These are phyloP conservation scores for Edolisoma coerulescens DNA, from an alignment of 2,113 vertebrate genomes.

Conservation along the genomic window DNA sequence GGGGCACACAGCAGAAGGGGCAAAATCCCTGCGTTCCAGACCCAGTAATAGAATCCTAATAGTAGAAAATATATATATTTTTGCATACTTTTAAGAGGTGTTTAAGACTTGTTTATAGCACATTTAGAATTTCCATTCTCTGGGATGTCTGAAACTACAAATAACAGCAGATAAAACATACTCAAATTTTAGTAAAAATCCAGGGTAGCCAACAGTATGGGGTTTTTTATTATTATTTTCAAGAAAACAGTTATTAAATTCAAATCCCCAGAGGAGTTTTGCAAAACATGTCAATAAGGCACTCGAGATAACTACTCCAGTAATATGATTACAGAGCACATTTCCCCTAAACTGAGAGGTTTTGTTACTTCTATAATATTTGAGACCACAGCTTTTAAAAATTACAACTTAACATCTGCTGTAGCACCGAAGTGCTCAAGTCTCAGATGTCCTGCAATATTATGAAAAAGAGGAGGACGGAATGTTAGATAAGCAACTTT, in stretches of 20 bases:
- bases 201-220: neutral
- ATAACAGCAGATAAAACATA: neutral
- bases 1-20: neutral
- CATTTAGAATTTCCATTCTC: constrained; percentile 16
- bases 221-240: neutral
- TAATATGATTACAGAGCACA: neutral
- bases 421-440: neutral
- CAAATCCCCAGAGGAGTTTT: neutral
- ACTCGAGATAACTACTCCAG: neutral
- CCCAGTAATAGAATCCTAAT: neutral
- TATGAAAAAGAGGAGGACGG: neutral
- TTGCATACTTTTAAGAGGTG: neutral
- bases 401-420: neutral
- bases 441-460: neutral
- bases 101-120: constrained; percentile 16
- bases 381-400: neutral
- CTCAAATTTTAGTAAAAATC: neutral
- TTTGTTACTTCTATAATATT: neutral
- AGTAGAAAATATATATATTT: neutral
- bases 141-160: constrained; percentile 19
- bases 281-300: neutral
- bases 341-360: neutral
- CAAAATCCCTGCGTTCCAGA: neutral
- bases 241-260: neutral
- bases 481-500: neutral